Conservation (phyloP, 2,113 vertebrate genomes). For the Mohoua ochrocephala region DNA sequence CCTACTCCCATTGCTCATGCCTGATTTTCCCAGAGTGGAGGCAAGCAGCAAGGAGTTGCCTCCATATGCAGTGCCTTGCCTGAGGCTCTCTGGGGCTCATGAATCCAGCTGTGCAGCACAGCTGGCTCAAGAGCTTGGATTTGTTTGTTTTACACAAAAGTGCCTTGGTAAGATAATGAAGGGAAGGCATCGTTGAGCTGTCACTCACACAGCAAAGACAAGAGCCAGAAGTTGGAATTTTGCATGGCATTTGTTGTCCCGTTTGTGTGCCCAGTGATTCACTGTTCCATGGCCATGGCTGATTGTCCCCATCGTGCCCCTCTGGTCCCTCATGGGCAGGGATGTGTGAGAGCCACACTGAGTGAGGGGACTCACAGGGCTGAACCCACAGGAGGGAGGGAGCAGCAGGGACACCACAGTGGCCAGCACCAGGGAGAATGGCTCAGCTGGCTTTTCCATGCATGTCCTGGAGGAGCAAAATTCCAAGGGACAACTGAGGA, state of each 20-base stretch:
- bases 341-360: neutral
- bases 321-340: fast-evolving
- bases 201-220: neutral
- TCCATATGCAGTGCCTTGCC: neutral
- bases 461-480: neutral
- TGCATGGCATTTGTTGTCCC: fast-evolving
- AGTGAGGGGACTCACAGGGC: neutral
- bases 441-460: neutral
- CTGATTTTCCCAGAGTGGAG: neutral
- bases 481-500: neutral
- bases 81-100: neutral
- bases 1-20: fast-evolving
- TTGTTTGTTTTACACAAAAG: neutral
- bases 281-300: fast-evolving
- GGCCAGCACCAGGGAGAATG: neutral
- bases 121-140: neutral
- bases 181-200: neutral
- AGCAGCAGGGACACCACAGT: neutral
- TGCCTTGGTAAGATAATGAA: neutral
- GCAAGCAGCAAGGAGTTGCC: neutral
- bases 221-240: neutral
- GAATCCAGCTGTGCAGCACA: neutral
- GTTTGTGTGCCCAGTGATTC: neutral
- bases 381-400: neutral
- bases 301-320: fast-evolving